phyloP scores from a whole-genome alignment of 1,140 invertebrate genomes.

The Vanessa tameamea region DNA sequence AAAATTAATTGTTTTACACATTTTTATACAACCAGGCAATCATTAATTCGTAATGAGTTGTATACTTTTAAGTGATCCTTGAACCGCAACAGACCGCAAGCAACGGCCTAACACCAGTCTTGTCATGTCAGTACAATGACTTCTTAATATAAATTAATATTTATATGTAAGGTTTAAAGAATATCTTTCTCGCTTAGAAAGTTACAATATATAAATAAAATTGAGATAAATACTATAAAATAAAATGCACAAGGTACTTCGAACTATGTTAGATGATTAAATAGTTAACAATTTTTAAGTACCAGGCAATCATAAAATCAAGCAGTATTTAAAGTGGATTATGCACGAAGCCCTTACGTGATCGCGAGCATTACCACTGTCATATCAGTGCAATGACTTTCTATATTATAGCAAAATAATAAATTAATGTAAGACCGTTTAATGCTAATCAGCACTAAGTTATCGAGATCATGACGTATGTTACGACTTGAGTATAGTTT shows the following conservation, averaged over 20 bases:
- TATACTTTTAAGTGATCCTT: conserved; percentile 18
- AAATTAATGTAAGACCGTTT: conserved; percentile 15
- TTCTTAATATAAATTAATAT: neutral
- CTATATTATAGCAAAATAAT: conserved; percentile 3
- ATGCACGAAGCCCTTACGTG: conserved; percentile 7
- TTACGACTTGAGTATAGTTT: conserved; percentile 14
- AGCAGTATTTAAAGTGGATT: neutral
- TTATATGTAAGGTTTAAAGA: neutral
- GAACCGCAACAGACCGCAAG: conserved; percentile 24
- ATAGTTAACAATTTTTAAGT: conserved; percentile 1
- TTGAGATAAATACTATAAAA: too few relatives aligned
- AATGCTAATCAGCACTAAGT: conserved; percentile 14
- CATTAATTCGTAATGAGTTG: conserved; percentile 15
- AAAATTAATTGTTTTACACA: neutral
- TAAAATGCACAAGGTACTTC: neutral
- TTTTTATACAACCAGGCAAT: neutral
- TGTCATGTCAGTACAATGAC: conserved; percentile 1
- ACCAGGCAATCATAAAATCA: conserved; percentile 1
- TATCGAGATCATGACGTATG: conserved; percentile 17
- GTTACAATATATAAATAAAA: neutral
- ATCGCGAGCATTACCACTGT: neutral
- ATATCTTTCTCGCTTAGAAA: neutral
- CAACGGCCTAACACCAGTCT: conserved; percentile 3
- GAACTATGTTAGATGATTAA: neutral
- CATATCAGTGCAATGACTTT: conserved; percentile 6